Base-by-base conservation (phyloP, 2,113 vertebrate genomes). In the Alethe diademata region DNA sequence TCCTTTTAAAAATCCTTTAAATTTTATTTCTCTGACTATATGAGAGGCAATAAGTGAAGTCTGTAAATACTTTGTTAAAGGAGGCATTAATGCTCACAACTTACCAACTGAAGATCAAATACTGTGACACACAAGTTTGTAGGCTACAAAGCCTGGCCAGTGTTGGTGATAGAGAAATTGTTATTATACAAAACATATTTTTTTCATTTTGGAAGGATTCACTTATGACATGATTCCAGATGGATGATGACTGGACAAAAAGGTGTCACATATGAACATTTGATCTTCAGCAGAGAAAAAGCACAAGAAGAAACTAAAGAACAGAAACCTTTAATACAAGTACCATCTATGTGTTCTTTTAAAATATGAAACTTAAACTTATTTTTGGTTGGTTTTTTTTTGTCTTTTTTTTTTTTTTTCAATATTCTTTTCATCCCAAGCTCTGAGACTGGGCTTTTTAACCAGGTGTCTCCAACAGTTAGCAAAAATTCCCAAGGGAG, bases 331-430 rank as follows among this genome's bases (percentile, higher is more conserved):
- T 75, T 36, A 56, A 71, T 64, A 43, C 5, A 19, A 28, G 5
- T 48, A 22, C 23, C 58, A 35, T 14, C 6, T 67, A 11, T n/a
- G 45, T 24, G 6, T 70, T 82, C 5, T 87, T 84, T 45, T 48
- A 1, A 76, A 81, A 45, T 2, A 11, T 29, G 2, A n/a, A 18
- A 58, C 26, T 8, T 80, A n/a, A 18, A 58, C 26, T 8, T 80
- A 2, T 33, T 67, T 19, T 9, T 5, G 3, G 71, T 2, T n/a
- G 62, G 35, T 35, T 14, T 6, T 3, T 6, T 1, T 0, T 1
- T 16, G 20, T 31, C 40, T 7, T 19, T 1, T 50, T 26, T 26
- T 0, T 2, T 17, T 25, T 35, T 45, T 9, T 22, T 1, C 1
- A 19, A 5, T 61, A 62, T 62, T 36, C 6, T 18, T 10, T 26